Evolutionary conservation across 2,797 vertebrate genomes (phyloP), one percentile per base, ranked within the genome.

Genomic region (Spheniscus humboldti): DNA sequence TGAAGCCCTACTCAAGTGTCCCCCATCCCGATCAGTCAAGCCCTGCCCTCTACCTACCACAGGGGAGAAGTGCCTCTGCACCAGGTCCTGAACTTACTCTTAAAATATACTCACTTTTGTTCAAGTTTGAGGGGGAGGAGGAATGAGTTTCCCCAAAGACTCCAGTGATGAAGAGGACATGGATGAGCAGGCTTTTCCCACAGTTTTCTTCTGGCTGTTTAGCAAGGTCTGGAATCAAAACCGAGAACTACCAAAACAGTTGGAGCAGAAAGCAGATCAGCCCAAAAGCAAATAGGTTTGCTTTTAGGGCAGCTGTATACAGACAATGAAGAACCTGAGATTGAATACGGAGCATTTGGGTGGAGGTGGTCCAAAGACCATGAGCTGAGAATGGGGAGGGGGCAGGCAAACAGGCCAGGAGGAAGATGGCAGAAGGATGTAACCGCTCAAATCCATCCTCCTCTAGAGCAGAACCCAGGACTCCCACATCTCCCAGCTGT

Each of bases 11-110:
- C 30, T 23, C 56, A 47, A 48, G 50, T 14, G 45, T 59, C 48
- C 55, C 80, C 60, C 55, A 80, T 7, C 56, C 64, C 7, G 1
- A 67, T 33, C 79, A 94, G 93, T n/a, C 63, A 94, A 90, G 92
- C 48, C 94, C 95, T 96, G 90, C 90, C 92, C 93, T 92, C 94
- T 91, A 50, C 88, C 93, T 95, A 90, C 76, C 73, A 78, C 50
- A 88, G 47, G 45, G 11, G 18, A 93, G 90, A 88, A 94, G 37
- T 78, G 86, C 79, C 80, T 89, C 75, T 35, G 53, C 31, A 33
- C n/a, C 57, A 72, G 30, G 12, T 43, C 23, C 52, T 64, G 28
- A 28, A 69, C 23, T 85, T n/a, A 39, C 17, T 33, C 57, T 27
- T 25, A 53, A 62, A 93, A 75, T 19, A 30, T 4, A 22, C 37